Conservation (phyloP, 2,113 vertebrate genomes). For the Saimiri boliviensis region DNA sequence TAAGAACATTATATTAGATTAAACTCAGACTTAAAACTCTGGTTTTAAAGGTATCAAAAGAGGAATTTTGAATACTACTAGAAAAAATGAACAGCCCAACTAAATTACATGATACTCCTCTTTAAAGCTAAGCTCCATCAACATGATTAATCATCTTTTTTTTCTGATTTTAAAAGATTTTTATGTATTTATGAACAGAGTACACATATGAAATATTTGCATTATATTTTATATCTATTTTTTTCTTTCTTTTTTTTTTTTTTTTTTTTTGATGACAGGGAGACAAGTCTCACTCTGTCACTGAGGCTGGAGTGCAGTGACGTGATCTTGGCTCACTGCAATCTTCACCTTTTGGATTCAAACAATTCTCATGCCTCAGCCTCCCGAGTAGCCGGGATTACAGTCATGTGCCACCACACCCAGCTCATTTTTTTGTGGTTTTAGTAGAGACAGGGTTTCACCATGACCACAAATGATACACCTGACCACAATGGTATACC, state of each 20-base stretch:
- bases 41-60: background rate
- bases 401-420: no score
- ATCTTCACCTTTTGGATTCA: no score
- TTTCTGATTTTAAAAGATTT: background rate
- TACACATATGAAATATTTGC: background rate
- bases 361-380: no score
- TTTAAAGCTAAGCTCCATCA: background rate
- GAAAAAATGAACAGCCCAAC: background rate
- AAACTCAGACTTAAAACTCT: background rate
- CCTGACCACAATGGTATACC: no score
- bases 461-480: no score
- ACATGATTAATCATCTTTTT: background rate
- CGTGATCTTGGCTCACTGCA: no score
- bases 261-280: no score
- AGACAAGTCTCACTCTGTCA: no score
- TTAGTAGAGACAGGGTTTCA: no score
- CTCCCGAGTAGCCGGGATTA: no score
- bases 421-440: no score
- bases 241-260: accelerated
- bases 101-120: background rate
- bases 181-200: background rate
- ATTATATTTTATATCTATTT: background rate
- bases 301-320: no score
- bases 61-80: background rate
- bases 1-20: background rate